Percentiles rank a stretch among this genome's conserved stretches.
These are phyloP conservation scores for Peromyscus maniculatus DNA, from an alignment of 2,113 vertebrate genomes.

Conservation along the genomic window DNA sequence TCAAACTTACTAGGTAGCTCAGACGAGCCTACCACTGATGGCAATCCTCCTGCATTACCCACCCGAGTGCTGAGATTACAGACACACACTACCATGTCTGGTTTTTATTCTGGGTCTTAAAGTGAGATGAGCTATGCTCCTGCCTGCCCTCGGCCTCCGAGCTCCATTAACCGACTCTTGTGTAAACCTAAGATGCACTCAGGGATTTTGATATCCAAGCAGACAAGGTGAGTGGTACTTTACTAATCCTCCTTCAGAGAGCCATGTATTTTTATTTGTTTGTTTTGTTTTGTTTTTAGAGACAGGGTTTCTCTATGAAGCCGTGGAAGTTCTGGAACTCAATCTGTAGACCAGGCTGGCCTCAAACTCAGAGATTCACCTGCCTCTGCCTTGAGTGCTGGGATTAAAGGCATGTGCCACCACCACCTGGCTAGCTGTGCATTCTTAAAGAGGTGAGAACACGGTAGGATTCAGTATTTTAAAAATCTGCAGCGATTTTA, in stretches of 20 bases:
- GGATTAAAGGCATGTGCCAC: too few relatives aligned
- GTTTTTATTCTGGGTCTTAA: background rate
- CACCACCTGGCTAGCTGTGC: background rate
- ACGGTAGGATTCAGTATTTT: background rate
- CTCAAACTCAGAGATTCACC: background rate
- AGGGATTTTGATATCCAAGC: too few relatives aligned
- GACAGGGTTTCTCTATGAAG: too few relatives aligned
- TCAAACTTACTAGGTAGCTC: background rate
- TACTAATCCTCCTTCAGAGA: background rate
- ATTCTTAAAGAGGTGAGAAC: background rate
- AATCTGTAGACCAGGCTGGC: background rate
- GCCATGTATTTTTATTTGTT: background rate
- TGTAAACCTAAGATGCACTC: background rate
- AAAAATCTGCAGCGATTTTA: background rate
- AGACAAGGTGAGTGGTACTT: background rate
- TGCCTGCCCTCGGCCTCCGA: accelerated
- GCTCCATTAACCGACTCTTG: background rate
- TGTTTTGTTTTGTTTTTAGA: background rate
- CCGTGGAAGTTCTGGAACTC: background rate
- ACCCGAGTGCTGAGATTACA: background rate
- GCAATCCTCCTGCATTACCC: too few relatives aligned
- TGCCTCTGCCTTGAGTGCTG: background rate
- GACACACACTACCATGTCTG: background rate
- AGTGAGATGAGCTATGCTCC: background rate
- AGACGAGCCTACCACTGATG: background rate